Evolutionary conservation across 2,888 invertebrate species (phyloP).

Genomic region (Megalurothrips usitatus): DNA sequence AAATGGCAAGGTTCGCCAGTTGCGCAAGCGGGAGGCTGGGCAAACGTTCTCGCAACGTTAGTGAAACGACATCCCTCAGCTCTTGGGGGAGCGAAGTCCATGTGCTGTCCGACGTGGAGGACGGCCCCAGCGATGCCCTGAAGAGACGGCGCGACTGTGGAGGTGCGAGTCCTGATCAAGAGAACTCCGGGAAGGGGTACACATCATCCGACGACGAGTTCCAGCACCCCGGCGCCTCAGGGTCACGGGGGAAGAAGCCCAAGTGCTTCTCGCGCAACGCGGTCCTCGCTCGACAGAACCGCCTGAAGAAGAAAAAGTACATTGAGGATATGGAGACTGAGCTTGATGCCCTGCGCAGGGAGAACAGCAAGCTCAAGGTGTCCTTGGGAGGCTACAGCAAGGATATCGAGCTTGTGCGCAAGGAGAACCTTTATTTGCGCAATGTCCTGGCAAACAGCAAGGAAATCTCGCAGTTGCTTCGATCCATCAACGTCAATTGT

Average conservation of each 20-base stretch:
- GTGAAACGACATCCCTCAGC: neutral
- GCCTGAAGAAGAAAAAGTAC: slow-evolving; percentile 58
- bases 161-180: neutral
- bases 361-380: slow-evolving; percentile 50
- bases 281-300: slow-evolving; percentile 58
- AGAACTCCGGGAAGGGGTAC: neutral
- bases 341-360: slow-evolving; percentile 46
- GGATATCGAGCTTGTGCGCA: neutral
- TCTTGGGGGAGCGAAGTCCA: slow-evolving; percentile 3
- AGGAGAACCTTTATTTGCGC: slow-evolving; percentile 53
- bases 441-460: slow-evolving; percentile 54
- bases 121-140: neutral
- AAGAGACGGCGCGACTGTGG: neutral
- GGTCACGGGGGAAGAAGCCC: slow-evolving; percentile 41
- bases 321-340: slow-evolving; percentile 54
- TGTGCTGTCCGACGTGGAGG: neutral
- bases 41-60: slow-evolving; percentile 6
- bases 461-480: slow-evolving; percentile 50
- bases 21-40: neutral
- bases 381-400: slow-evolving; percentile 43
- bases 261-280: slow-evolving; percentile 55
- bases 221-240: neutral
- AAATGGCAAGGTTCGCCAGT: neutral
- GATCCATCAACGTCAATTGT: slow-evolving; percentile 6
- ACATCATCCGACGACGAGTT: neutral